Evolutionary conservation across 1,140 invertebrate species (phyloP), one percentile per base, ranked within the genome.

Genomic region (Polypedilum vanderplanki): DNA sequence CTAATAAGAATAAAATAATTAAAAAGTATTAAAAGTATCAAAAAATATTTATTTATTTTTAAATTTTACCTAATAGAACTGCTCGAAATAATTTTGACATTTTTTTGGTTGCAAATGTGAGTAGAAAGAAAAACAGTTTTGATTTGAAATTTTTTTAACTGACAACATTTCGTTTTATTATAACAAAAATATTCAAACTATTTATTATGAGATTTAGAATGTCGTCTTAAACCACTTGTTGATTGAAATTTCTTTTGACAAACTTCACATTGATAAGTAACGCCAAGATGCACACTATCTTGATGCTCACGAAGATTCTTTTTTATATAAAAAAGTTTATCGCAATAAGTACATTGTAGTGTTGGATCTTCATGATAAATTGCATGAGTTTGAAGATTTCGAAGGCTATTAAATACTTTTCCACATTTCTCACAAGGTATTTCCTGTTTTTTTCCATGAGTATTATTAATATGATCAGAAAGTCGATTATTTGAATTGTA

Each of bases 41-140:
- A 33, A 33, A n/a, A n/a, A n/a, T n/a, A 33, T 33, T 33, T 33
- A 33, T 33, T 33, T 3, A 33, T 33, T 5, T 33, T 4, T 57
- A n/a, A 12, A 70, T 2, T 18, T 70, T 70, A 33, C 81, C 81
- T 74, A 83, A 79, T 77, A 83, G 81, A 75, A 83, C 80, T 78
- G 80, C 77, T 74, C 81, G 81, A 76, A 81, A 81, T 46, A 83
- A 78, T 81, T 83, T 83, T 40, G 80, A 78, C 75, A 80, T 79
- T 80, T 82, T 82, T 33, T 1, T 70, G 65, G 0, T 5, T 12
- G 46, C 46, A 15, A 15, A 57, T 15, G 2, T 15, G 3, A 17
- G 2, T 86, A 86, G 77, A 74, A 78, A 76, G 24, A 33, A 75
- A 22, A 76, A 74, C 41, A 75, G 74, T 33, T 33, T 33, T 33